A percentile compares a stretch with the other conserved stretches of the same genome.
Conservation (phyloP, 1,140 invertebrate species). For the Probaryconus sp. region DNA sequence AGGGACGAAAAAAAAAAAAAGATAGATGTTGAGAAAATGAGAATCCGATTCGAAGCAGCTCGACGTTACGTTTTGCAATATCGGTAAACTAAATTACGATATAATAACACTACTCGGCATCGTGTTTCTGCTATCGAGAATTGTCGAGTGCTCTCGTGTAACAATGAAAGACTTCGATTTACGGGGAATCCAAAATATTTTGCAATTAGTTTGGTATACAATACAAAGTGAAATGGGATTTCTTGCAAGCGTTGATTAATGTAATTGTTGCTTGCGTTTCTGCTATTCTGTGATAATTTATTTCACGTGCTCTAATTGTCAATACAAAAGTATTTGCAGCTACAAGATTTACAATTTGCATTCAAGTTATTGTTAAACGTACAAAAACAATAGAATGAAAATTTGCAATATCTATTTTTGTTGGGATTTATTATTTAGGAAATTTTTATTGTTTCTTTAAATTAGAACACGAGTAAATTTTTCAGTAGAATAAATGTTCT, state of each 20-base stretch:
- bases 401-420: too few relatives aligned
- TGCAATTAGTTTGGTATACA: not conserved
- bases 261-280: too few relatives aligned
- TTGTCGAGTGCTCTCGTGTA: constrained; percentile 4
- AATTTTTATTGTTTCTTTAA: too few relatives aligned
- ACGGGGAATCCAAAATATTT: constrained; percentile 21
- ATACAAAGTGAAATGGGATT: constrained; percentile 5
- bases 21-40: not conserved
- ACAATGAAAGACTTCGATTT: constrained; percentile 28
- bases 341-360: too few relatives aligned
- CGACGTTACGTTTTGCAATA: constrained; percentile 24
- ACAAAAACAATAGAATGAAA: too few relatives aligned
- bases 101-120: constrained; percentile 39
- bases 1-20: too few relatives aligned
- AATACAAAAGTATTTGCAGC: too few relatives aligned
- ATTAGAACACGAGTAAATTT: too few relatives aligned
- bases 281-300: too few relatives aligned
- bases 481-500: constrained; percentile 18
- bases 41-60: constrained; percentile 1
- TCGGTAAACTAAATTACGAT: constrained; percentile 37
- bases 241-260: not conserved
- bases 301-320: too few relatives aligned
- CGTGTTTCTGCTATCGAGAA: constrained; percentile 35
- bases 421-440: too few relatives aligned
- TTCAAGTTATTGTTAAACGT: too few relatives aligned